A percentile compares a stretch with the other conserved stretches of the same genome.
Conservation (phyloP, 2,113 vertebrate genomes). For the Cebus imitator region DNA sequence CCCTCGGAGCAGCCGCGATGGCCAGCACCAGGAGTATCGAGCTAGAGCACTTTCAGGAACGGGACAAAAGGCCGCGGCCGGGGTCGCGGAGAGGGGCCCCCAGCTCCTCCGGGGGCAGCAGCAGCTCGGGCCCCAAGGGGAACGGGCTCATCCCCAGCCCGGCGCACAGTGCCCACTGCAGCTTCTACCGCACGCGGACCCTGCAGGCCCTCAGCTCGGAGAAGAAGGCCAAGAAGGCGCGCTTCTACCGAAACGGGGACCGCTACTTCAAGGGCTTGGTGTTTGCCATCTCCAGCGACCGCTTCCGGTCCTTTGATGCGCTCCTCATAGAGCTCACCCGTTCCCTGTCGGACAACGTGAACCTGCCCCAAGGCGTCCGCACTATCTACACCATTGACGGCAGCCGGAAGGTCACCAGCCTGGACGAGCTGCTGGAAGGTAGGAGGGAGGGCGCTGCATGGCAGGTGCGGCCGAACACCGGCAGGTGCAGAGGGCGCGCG, state of each 20-base stretch:
- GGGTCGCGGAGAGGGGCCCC: constrained; percentile 83
- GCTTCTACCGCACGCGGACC: constrained; percentile 97
- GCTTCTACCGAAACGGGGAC: constrained; percentile 98
- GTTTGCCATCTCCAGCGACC: constrained; percentile 94
- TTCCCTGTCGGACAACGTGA: constrained; percentile 95
- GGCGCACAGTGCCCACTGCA: constrained; percentile 98
- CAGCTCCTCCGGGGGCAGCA: constrained; percentile 84
- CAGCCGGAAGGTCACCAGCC: constrained; percentile 89
- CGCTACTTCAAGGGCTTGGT: constrained; percentile 97
- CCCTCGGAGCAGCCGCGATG: constrained; percentile 80
- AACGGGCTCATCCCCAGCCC: constrained; percentile 95
- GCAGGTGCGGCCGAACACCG: constrained; percentile 1
- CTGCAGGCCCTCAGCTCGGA: constrained; percentile 97
- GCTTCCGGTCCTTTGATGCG: constrained; percentile 95
- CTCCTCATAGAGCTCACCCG: constrained; percentile 96
- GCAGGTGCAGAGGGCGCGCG: constrained; percentile 19
- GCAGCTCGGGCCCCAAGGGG: constrained; percentile 84
- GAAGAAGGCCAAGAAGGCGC: constrained; percentile 95
- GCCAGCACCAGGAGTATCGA: constrained; percentile 92
- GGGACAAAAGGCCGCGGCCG: constrained; percentile 89
- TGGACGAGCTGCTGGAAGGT: constrained; percentile 93
- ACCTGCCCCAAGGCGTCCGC: constrained; percentile 96
- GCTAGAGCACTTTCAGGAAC: constrained; percentile 96
- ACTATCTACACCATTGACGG: constrained; percentile 93
- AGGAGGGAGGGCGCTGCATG: not conserved